Percentiles rank a stretch among this genome's conserved stretches.
phyloP scores from a whole-genome alignment of 2,888 invertebrate genomes.

The Prosapia bicincta region DNA sequence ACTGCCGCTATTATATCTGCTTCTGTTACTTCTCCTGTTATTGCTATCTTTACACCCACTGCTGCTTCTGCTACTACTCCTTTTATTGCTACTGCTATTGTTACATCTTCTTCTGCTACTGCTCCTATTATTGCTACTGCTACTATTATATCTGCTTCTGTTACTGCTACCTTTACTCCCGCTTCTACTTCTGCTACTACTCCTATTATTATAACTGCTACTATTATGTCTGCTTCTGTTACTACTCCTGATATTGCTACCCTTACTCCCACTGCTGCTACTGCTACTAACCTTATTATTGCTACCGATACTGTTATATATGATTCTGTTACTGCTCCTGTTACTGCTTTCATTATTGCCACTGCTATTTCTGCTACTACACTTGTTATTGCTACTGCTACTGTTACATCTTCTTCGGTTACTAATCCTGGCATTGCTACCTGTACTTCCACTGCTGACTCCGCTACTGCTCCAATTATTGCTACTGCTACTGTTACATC shows the following conservation, averaged over 20 bases:
- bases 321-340: constrained; percentile 21
- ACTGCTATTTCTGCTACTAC: constrained; percentile 18
- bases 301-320: constrained; percentile 24
- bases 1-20: constrained; percentile 16
- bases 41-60: constrained; percentile 27
- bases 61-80: constrained; percentile 20
- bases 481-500: constrained; percentile 23
- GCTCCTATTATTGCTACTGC: constrained; percentile 11
- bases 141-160: neutral
- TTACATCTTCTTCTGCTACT: constrained; percentile 18
- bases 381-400: constrained; percentile 20
- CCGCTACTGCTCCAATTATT: constrained; percentile 21
- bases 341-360: constrained; percentile 25
- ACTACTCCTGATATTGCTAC: constrained; percentile 22
- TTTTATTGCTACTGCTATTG: constrained; percentile 8
- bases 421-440: constrained; percentile 24
- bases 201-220: constrained; percentile 11
- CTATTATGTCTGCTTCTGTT: constrained; percentile 21
- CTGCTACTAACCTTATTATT: neutral
- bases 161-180: constrained; percentile 14
- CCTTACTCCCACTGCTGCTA: constrained; percentile 5
- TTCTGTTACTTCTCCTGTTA: constrained; percentile 22
- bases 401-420: constrained; percentile 24
- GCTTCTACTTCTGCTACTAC: constrained; percentile 12
- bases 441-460: constrained; percentile 25